These are phyloP conservation scores for Lochmaea crataegi DNA, from an alignment of 2,888 invertebrate genomes.

Conservation along the genomic window DNA sequence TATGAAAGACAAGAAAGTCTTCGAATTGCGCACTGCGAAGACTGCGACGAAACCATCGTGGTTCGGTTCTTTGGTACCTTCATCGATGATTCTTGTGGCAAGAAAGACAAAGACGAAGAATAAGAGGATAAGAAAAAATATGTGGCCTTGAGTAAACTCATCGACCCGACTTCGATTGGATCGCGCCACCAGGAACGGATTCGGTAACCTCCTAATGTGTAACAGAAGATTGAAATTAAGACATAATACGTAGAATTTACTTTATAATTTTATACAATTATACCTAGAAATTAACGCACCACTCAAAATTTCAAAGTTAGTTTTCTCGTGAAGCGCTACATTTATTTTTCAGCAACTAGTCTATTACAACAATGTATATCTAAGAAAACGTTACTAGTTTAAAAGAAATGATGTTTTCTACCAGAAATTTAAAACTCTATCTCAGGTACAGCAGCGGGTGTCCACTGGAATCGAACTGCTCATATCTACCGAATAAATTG, in stretches of 20 bases:
- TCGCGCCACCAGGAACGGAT: constrained; percentile 38
- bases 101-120: constrained; percentile 29
- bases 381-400: too few species aligned
- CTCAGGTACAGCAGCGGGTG: too few species aligned
- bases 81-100: constrained; percentile 19
- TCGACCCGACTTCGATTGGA: constrained; percentile 42
- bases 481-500: too few species aligned
- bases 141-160: constrained; percentile 44
- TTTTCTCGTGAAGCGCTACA: too few species aligned
- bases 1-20: constrained; percentile 39
- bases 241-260: not conserved
- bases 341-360: too few species aligned
- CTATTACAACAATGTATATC: too few species aligned
- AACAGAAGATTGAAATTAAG: not conserved
- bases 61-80: constrained; percentile 20
- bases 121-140: constrained; percentile 27
- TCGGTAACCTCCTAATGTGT: constrained; percentile 19
- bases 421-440: too few species aligned
- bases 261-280: not conserved
- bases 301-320: too few species aligned
- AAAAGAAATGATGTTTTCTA: too few species aligned
- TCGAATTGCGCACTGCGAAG: constrained; percentile 29
- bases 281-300: too few species aligned
- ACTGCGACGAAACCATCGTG: constrained; percentile 22
- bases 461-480: too few species aligned